Conservation (phyloP, 2,797 vertebrate genomes). For the Xyrichtys novacula region DNA sequence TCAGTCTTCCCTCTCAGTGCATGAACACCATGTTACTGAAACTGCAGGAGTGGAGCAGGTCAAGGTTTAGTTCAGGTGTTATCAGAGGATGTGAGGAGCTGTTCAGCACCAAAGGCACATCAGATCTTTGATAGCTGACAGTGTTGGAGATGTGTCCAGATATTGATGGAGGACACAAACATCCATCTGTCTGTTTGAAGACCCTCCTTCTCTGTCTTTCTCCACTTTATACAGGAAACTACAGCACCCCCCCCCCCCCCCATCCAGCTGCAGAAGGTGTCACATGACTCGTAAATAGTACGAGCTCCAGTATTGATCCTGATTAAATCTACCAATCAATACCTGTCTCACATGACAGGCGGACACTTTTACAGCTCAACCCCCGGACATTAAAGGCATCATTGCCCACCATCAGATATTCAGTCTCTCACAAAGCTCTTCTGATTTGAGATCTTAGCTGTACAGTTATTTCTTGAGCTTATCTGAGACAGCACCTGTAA, state of each 20-base stretch:
- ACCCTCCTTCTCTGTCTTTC: conserved; percentile 7
- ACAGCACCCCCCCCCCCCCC: not conserved
- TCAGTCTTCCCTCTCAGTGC: conserved; percentile 71
- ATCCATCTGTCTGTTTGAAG: conserved; percentile 16
- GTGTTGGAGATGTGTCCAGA: too few relatives aligned
- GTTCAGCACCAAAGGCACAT: too few relatives aligned
- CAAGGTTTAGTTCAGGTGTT: conserved; percentile 19
- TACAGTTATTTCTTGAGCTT: too few relatives aligned
- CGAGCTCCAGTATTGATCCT: conserved; percentile 43
- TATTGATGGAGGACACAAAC: conserved; percentile 25
- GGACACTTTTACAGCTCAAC: too few relatives aligned
- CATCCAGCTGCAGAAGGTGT: conserved; percentile 6
- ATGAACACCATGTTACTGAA: too few relatives aligned
- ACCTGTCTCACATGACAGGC: conserved; percentile 20
- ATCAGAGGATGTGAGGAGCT: conserved; percentile 24
- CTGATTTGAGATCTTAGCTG: too few relatives aligned
- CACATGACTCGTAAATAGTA: conserved; percentile 41
- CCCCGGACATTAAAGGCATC: too few relatives aligned
- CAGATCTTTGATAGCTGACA: too few relatives aligned
- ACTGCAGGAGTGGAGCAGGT: not conserved
- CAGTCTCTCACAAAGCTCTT: too few relatives aligned
- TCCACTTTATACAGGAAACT: not conserved
- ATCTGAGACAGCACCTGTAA: too few relatives aligned
- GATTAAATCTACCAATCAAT: conserved; percentile 51
- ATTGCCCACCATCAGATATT: too few relatives aligned